Percentiles rank a stretch among this genome's conserved stretches.
Evolutionary conservation across 1,140 invertebrate genomes (phyloP).

Genomic region (Akabosia matsudoensis): DNA sequence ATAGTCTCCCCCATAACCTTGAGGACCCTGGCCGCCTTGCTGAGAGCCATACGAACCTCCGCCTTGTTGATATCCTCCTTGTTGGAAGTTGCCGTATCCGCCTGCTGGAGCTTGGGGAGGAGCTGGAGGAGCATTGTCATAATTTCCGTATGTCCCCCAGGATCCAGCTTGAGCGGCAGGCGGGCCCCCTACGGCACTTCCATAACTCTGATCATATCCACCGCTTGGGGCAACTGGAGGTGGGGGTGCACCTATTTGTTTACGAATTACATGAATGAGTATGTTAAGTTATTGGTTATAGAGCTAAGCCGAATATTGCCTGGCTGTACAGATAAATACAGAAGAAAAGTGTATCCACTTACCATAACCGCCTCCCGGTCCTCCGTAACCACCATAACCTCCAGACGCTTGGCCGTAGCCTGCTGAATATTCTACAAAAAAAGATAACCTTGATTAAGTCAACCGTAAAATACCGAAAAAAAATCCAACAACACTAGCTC

Average conservation of each 20-base stretch:
- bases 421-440: slow-evolving; percentile 29
- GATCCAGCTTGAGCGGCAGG: neutral
- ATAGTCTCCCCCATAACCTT: slow-evolving; percentile 22
- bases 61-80: too few species aligned
- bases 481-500: neutral
- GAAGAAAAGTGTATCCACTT: neutral
- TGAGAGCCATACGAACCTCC: too few species aligned
- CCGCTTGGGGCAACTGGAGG: neutral
- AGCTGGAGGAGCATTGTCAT: slow-evolving; percentile 11
- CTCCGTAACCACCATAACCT: slow-evolving; percentile 32
- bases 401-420: slow-evolving; percentile 36
- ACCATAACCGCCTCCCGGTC: neutral
- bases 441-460: neutral
- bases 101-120: neutral
- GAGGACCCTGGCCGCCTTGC: too few species aligned
- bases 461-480: neutral
- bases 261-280: neutral
- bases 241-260: neutral
- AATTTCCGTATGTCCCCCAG: slow-evolving; percentile 14
- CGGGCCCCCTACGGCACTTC: slow-evolving; percentile 34
- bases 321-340: neutral
- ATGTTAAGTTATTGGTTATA: neutral
- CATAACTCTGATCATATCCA: slow-evolving; percentile 10
- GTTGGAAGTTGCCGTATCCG: too few species aligned
- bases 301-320: neutral